These are phyloP conservation scores for Saccopteryx leptura DNA, from an alignment of 2,113 vertebrate genomes.

Conservation along the genomic window DNA sequence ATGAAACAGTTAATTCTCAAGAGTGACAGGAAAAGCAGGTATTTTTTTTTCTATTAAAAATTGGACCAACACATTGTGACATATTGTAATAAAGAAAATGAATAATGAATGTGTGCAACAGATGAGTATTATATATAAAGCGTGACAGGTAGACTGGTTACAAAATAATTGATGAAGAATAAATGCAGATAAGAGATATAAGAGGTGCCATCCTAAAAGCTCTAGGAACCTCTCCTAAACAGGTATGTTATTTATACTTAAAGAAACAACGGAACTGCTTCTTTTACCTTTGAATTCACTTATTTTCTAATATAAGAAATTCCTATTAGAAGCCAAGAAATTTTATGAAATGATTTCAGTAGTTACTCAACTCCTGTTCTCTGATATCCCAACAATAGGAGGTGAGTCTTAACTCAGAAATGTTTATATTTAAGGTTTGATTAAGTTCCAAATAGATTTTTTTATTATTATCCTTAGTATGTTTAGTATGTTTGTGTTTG, in stretches of 20 bases:
- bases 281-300: background rate
- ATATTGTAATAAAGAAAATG: conserved; percentile 60
- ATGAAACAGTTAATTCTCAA: conserved; percentile 55
- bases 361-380: background rate
- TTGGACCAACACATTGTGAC: conserved; percentile 43
- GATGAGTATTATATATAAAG: conserved; percentile 51
- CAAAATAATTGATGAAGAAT: conserved; percentile 53
- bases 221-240: background rate
- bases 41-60: conserved; percentile 38
- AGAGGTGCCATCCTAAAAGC: background rate
- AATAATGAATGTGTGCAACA: conserved; percentile 49
- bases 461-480: background rate
- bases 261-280: background rate
- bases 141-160: conserved; percentile 12
- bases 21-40: conserved; percentile 12
- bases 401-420: background rate
- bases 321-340: background rate
- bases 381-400: conserved; percentile 6
- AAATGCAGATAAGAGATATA: background rate
- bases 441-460: conserved; percentile 16
- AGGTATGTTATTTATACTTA: background rate
- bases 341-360: background rate
- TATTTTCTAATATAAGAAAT: background rate
- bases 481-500: background rate
- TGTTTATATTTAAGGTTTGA: background rate